A percentile compares a stretch with the other conserved stretches of the same genome.
These are phyloP conservation scores for Candidula unifasciata DNA, from an alignment of 2,888 invertebrate genomes.

Conservation along the genomic window DNA sequence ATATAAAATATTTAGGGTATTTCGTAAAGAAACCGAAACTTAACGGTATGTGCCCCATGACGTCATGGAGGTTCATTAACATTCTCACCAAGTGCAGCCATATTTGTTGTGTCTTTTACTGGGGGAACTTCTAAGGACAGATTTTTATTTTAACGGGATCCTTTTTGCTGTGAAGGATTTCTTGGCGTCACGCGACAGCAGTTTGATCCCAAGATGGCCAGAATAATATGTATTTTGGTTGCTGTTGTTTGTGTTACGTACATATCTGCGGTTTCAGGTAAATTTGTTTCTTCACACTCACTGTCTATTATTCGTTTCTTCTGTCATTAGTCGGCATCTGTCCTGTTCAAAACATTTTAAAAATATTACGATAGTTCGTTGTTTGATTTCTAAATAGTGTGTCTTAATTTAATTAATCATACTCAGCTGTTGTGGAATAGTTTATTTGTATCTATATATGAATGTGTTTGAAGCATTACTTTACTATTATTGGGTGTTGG, in stretches of 20 bases:
- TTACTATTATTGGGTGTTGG: too few relatives aligned
- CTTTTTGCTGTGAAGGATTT: neutral
- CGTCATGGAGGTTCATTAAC: conserved; percentile 65
- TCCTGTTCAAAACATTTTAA: too few relatives aligned
- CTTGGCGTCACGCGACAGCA: neutral
- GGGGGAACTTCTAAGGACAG: neutral
- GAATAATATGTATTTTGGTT: neutral
- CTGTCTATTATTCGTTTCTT: too few relatives aligned
- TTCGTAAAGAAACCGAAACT: neutral
- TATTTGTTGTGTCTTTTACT: conserved; percentile 57
- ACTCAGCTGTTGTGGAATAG: too few relatives aligned
- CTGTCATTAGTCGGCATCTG: too few relatives aligned
- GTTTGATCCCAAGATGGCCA: conserved; percentile 22
- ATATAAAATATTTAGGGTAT: neutral
- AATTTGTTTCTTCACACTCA: too few relatives aligned
- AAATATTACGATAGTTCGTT: too few relatives aligned
- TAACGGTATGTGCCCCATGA: conserved; percentile 49
- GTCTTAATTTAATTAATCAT: too few relatives aligned
- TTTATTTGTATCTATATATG: too few relatives aligned
- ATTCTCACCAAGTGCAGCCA: conserved; percentile 64
- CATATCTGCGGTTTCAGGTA: conserved; percentile 25
- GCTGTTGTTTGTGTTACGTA: conserved; percentile 17
- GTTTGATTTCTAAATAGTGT: too few relatives aligned
- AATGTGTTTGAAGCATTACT: too few relatives aligned
- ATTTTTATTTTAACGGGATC: neutral